Evolutionary conservation across 1,140 invertebrate genomes (phyloP).

Genomic region (Drosophila carrolli): DNA sequence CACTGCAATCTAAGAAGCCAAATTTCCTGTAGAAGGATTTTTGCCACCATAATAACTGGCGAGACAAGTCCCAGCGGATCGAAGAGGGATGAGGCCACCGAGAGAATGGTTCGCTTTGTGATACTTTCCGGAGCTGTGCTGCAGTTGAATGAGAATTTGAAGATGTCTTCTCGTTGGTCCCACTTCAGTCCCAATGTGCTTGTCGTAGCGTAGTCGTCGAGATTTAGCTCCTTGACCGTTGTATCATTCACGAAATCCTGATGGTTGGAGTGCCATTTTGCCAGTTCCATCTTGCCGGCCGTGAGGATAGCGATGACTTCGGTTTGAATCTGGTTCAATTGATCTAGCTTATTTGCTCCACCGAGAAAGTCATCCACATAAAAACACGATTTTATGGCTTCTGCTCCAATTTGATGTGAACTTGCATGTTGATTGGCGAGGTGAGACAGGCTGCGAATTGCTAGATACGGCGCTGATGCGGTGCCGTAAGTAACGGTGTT

Average conservation of each 20-base stretch:
- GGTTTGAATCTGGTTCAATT: background rate
- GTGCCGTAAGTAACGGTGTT: background rate
- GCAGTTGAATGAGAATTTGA: background rate
- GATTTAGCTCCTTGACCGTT: background rate
- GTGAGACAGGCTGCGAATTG: background rate
- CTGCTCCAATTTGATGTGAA: background rate
- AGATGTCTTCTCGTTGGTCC: no score
- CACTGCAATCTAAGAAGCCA: background rate
- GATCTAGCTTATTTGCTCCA: no score
- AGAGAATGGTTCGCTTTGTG: no score
- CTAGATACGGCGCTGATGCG: no score
- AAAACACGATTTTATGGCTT: background rate
- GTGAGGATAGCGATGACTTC: no score
- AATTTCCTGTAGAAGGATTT: background rate
- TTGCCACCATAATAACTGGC: no score
- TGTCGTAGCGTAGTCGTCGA: background rate
- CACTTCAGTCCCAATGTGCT: no score
- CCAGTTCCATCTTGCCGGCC: no score
- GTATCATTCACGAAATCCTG: background rate
- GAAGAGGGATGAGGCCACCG: no score
- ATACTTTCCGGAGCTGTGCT: background rate
- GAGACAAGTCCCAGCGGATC: background rate
- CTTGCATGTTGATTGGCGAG: background rate
- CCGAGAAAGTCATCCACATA: background rate
- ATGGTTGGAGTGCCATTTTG: background rate